Evolutionary conservation across 2,888 invertebrate genomes (phyloP).

Genomic region (Matsumyia berberina): DNA sequence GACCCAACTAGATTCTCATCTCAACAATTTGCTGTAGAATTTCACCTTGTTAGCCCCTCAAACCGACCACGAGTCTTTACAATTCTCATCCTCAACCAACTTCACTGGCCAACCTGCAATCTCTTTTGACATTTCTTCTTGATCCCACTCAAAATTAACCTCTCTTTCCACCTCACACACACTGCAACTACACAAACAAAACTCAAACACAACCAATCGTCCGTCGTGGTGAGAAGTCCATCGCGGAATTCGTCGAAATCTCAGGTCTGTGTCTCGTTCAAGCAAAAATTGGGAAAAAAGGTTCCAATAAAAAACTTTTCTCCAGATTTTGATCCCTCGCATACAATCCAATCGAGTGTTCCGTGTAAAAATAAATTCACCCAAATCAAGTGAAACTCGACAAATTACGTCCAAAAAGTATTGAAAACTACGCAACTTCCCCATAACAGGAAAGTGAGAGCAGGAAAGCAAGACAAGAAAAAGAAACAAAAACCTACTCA

Average conservation of each 20-base stretch:
- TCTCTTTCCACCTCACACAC: slow-evolving; percentile 27
- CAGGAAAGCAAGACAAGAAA: slow-evolving; percentile 20
- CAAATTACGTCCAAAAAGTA: slow-evolving; percentile 38
- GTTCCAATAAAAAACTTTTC: slow-evolving; percentile 34
- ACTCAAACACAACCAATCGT: slow-evolving; percentile 66
- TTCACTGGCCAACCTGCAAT: slow-evolving; percentile 29
- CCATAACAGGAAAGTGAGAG: slow-evolving; percentile 51
- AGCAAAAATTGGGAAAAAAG: slow-evolving; percentile 61
- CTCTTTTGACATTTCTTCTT: slow-evolving; percentile 13
- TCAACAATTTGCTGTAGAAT: too few species aligned
- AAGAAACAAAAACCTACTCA: slow-evolving; percentile 46
- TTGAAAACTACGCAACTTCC: slow-evolving; percentile 71
- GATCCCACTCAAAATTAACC: slow-evolving; percentile 42
- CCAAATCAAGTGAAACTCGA: slow-evolving; percentile 8
- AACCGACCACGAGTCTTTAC: slow-evolving; percentile 36
- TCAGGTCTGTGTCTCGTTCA: slow-evolving; percentile 2
- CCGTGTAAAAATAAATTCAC: slow-evolving; percentile 13
- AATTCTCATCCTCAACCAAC: background rate
- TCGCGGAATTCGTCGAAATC: slow-evolving; percentile 50
- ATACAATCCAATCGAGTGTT: slow-evolving; percentile 39
- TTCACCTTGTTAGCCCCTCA: too few species aligned
- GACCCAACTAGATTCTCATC: too few species aligned
- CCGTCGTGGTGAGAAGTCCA: slow-evolving; percentile 63
- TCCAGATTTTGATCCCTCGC: slow-evolving; percentile 54
- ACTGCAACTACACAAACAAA: slow-evolving; percentile 53